Evolutionary conservation across 2,113 vertebrate genomes (phyloP).

Genomic region (Zosterops hypoxanthus): DNA sequence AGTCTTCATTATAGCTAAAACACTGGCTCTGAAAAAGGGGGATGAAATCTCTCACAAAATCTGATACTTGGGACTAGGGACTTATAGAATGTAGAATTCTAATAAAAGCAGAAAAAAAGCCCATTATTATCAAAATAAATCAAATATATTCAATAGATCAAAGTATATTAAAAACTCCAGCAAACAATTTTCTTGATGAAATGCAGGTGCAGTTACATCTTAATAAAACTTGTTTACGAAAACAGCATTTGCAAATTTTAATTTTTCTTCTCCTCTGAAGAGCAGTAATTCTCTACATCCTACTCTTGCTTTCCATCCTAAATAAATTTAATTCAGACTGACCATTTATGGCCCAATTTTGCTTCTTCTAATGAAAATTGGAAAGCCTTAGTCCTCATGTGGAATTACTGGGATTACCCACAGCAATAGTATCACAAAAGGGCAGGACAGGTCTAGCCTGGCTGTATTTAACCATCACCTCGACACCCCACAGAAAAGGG

Average conservation of each 20-base stretch:
- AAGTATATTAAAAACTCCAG: conserved; percentile 43
- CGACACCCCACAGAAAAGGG: not conserved
- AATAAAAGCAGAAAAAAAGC: not conserved
- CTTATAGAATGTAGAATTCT: not conserved
- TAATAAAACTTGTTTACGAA: conserved; percentile 16
- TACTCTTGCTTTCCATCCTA: not conserved
- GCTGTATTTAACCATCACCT: not conserved
- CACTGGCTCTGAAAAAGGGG: not conserved
- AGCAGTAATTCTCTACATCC: not conserved
- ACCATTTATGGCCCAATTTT: conserved; percentile 14
- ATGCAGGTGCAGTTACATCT: conserved; percentile 44
- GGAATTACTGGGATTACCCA: not conserved
- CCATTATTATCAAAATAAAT: conserved; percentile 29
- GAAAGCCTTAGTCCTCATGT: not conserved
- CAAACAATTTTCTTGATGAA: conserved; percentile 53
- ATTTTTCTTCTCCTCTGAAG: conserved; percentile 42
- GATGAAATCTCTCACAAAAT: not conserved
- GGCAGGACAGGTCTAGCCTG: not conserved
- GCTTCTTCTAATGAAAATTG: not conserved
- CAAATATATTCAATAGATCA: conserved; percentile 27
- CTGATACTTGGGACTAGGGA: not conserved
- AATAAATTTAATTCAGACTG: not conserved
- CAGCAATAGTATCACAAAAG: not conserved
- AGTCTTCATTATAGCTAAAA: not conserved
- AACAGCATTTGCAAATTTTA: conserved; percentile 36